Conservation (phyloP, 2,113 vertebrate species). For the Hepsetus odoe region DNA sequence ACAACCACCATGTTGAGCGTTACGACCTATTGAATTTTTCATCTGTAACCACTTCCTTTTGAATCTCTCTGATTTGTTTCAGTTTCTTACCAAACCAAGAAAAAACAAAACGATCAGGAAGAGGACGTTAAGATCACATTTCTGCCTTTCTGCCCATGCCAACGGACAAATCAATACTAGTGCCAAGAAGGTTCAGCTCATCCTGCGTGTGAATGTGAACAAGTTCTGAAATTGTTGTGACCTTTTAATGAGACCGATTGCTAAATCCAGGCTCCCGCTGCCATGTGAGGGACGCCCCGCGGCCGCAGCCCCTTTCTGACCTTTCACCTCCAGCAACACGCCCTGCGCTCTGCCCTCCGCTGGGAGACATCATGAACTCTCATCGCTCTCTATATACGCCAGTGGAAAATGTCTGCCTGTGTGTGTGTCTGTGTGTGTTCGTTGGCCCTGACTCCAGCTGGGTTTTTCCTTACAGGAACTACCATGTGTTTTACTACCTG, state of each 20-base stretch:
- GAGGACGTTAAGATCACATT: too few species aligned
- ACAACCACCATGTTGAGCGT: too few species aligned
- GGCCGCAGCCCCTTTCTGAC: constrained; percentile 58
- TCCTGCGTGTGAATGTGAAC: constrained; percentile 28
- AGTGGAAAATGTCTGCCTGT: not conserved
- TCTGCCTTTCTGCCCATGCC: not conserved
- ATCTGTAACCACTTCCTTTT: too few species aligned
- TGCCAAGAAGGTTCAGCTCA: too few species aligned
- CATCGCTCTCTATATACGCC: not conserved
- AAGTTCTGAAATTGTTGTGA: constrained; percentile 9
- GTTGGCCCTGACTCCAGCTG: constrained; percentile 9
- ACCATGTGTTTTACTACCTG: constrained; percentile 99
- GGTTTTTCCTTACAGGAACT: constrained; percentile 82
- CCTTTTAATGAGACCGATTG: constrained; percentile 63
- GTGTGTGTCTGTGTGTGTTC: not conserved
- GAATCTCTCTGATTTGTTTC: too few species aligned
- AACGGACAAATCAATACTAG: too few species aligned
- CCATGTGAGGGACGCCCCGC: not conserved
- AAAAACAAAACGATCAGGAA: too few species aligned
- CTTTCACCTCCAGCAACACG: constrained; percentile 39
- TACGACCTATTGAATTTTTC: too few species aligned
- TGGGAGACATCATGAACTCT: not conserved
- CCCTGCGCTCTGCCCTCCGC: constrained; percentile 2
- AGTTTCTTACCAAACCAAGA: too few species aligned
- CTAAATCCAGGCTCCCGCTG: constrained; percentile 52